These are phyloP conservation scores for Prietella phreatophila DNA, from an alignment of 2,113 vertebrate genomes.

Conservation along the genomic window DNA sequence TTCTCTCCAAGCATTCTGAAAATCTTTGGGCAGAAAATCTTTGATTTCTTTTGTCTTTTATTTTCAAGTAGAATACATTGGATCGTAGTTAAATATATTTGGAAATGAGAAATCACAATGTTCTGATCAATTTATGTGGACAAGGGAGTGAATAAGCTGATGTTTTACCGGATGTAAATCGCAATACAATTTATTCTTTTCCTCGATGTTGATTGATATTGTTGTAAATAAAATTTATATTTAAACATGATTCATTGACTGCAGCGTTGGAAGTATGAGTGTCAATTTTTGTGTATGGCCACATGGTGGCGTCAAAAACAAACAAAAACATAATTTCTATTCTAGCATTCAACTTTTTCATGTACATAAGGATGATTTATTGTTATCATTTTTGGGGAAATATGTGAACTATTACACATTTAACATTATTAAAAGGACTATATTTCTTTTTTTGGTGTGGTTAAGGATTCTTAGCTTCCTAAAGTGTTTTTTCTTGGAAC, in stretches of 20 bases:
- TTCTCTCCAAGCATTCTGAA: slow-evolving; percentile 55
- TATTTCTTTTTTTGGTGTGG: neutral
- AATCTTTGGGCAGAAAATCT: slow-evolving; percentile 52
- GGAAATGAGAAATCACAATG: slow-evolving; percentile 51
- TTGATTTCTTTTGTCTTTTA: slow-evolving; percentile 57
- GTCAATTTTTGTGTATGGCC: neutral
- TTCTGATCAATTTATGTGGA: slow-evolving; percentile 59
- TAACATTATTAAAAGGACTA: neutral
- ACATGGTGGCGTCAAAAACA: slow-evolving; percentile 44
- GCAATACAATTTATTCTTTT: slow-evolving; percentile 75
- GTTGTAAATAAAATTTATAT: slow-evolving; percentile 99
- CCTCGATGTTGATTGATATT: slow-evolving; percentile 89
- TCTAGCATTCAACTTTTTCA: neutral
- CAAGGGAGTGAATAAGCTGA: slow-evolving; percentile 65
- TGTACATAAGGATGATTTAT: neutral
- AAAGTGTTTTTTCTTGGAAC: neutral
- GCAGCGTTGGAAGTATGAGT: neutral
- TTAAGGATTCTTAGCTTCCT: neutral
- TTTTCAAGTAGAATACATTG: slow-evolving; percentile 60
- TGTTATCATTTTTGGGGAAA: neutral
- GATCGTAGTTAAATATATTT: slow-evolving; percentile 64
- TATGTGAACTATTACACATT: too few relatives aligned
- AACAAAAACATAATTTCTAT: neutral
- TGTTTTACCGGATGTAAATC: slow-evolving; percentile 81
- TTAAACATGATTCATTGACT: slow-evolving; percentile 74